phyloP scores from a whole-genome alignment of 2,888 invertebrate genomes.

The Galeruca laticollis region DNA sequence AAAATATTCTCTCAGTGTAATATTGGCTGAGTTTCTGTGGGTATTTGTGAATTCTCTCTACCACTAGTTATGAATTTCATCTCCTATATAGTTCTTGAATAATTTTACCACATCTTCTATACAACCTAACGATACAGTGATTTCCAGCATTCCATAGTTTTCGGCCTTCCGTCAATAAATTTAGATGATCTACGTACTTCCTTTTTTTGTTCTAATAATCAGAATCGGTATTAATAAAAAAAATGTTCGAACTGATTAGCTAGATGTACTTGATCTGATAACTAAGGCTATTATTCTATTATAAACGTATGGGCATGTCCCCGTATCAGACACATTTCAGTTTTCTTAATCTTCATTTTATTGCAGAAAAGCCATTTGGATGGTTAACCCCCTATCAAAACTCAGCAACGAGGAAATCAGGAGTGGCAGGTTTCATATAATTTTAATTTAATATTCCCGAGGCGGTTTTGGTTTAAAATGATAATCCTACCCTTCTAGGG shows the following conservation, averaged over 20 bases:
- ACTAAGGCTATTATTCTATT: not conserved
- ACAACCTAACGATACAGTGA: no score
- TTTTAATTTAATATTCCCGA: conserved; percentile 51
- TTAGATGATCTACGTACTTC: no score
- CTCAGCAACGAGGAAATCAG: conserved; percentile 46
- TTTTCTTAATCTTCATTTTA: conserved; percentile 42
- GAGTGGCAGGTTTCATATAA: conserved; percentile 47
- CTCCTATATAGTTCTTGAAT: no score
- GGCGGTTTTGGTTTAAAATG: conserved; percentile 48
- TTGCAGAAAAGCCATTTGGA: conserved; percentile 37
- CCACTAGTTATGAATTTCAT: no score
- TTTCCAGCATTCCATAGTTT: no score
- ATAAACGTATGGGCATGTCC: conserved; percentile 11
- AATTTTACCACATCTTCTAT: no score
- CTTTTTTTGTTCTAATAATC: not conserved
- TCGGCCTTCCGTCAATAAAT: no score
- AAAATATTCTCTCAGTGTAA: no score
- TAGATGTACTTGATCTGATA: not conserved
- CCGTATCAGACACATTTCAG: conserved; percentile 33
- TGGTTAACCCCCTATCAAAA: conserved; percentile 43
- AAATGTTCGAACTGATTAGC: not conserved
- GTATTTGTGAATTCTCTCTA: no score
- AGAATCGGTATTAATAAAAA: not conserved
- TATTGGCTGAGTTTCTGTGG: no score
- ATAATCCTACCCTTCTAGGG: conserved; percentile 48